Base-by-base conservation (phyloP, 2,888 invertebrate species). In the Acleris holmiana region DNA sequence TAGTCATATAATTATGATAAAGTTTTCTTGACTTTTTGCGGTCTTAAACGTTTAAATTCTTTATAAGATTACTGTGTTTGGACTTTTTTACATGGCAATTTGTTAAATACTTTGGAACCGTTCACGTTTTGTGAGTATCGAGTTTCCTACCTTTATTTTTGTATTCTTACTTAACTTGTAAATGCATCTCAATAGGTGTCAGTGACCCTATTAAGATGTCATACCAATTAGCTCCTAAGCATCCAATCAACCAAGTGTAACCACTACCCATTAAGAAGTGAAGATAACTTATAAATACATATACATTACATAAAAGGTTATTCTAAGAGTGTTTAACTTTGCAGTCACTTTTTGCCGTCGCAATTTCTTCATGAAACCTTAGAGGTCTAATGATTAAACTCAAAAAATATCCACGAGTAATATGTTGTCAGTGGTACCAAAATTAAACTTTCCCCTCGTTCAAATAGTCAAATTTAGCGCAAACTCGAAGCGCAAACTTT, bases 1-100 rank as follows among this genome's bases (percentile, higher is more conserved):
- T 21, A 49, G 35, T n/a, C 29, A 18, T 55, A 13, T 50, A 65
- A 65, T 65, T 60, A 65, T 55, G 49, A 55, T 60, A 55, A 60
- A 44, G 49, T 49, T 49, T 44, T 35, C 29, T 44, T 23, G 10
- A 49, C 53, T 21, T 65, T 59, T 65, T 55, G 48, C 59, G 44
- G 35, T 48, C 25, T 58, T n/a, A 44, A 41, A n/a, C 15, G 6
- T 44, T 44, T 44, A 44, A 44, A 17, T 17, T 44, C 17, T 44
- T 44, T 44, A 15, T 44, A 44, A 44, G 44, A 44, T 44, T 44
- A 44, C 44, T 5, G 44, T 44, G 4, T 44, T 44, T n/a, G 17
- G 15, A 44, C n/a, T 17, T 44, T 35, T 35, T 2, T 35, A 35
- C 35, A 35, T 10, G 35, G 13, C 13, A 35, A 35, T 35, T 35